Percentiles rank a stretch among this genome's conserved stretches.
These are phyloP conservation scores for Ruditapes philippinarum DNA, from an alignment of 1,140 invertebrate species.

Conservation along the genomic window DNA sequence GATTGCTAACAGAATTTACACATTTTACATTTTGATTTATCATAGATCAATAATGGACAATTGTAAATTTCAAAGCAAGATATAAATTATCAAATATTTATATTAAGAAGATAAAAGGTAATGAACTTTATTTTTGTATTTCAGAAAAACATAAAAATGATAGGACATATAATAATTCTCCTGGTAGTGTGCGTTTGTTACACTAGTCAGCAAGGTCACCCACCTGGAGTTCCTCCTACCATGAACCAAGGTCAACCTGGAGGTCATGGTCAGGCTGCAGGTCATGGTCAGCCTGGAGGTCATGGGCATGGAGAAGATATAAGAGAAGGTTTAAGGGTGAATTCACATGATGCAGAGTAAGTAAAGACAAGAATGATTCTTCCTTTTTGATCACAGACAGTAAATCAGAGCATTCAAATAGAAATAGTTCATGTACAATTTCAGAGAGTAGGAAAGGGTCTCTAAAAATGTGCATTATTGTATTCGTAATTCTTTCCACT, in stretches of 20 bases:
- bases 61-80: not conserved
- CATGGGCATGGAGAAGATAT: slow-evolving; percentile 66
- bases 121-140: not conserved
- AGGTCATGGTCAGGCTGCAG: slow-evolving; percentile 47
- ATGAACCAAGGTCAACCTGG: slow-evolving; percentile 56
- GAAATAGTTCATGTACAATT: too few relatives aligned
- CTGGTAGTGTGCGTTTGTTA: slow-evolving; percentile 36
- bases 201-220: slow-evolving; percentile 50
- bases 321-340: slow-evolving; percentile 36
- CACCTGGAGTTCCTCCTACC: slow-evolving; percentile 67
- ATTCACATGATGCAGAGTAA: slow-evolving; percentile 77
- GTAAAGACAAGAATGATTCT: too few relatives aligned
- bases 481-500: too few relatives aligned
- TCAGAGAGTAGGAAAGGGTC: too few relatives aligned
- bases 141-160: not conserved
- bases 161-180: not conserved
- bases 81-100: not conserved
- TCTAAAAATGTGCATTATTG: too few relatives aligned
- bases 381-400: too few relatives aligned
- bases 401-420: too few relatives aligned
- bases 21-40: not conserved
- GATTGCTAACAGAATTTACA: not conserved
- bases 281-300: slow-evolving; percentile 45
- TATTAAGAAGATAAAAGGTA: not conserved
- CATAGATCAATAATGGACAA: not conserved